Percentiles rank a stretch among this genome's conserved stretches.
Evolutionary conservation across 2,113 vertebrate species (phyloP).

Genomic region (pig (Sus scrofa)): DNA sequence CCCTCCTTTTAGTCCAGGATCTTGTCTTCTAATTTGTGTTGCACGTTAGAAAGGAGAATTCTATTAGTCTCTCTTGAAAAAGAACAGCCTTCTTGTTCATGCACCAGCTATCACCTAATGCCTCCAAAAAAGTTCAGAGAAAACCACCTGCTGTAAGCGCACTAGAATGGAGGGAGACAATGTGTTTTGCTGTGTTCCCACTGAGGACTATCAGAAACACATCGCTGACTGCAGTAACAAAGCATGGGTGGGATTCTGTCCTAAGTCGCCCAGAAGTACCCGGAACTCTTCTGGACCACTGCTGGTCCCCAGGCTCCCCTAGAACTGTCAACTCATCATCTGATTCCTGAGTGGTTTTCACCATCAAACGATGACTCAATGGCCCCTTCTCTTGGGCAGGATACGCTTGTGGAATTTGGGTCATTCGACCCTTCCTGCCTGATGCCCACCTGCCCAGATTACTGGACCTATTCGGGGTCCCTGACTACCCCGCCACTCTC

Average conservation of each 20-base stretch:
- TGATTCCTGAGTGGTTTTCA: neutral
- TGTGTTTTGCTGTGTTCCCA: neutral
- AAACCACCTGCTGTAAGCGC: neutral
- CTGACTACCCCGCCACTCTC: conserved; percentile 96
- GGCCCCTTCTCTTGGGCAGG: conserved; percentile 84
- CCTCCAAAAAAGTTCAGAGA: neutral
- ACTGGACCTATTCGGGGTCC: conserved; percentile 97
- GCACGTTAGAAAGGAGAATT: conserved; percentile 5
- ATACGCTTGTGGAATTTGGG: conserved; percentile 91
- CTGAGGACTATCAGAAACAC: neutral
- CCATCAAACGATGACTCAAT: neutral
- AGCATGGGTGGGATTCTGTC: neutral
- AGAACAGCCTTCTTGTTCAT: neutral
- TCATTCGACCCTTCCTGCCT: conserved; percentile 93
- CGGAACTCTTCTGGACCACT: neutral
- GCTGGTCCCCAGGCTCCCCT: neutral
- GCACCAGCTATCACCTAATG: neutral
- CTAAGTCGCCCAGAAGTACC: neutral
- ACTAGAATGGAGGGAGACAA: neutral
- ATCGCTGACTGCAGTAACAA: neutral
- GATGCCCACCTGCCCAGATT: conserved; percentile 92
- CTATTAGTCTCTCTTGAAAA: neutral
- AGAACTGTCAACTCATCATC: neutral
- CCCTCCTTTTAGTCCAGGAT: too few relatives aligned
- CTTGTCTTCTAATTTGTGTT: neutral